Percentiles rank a stretch among this genome's conserved stretches.
phyloP scores from a whole-genome alignment of 1,140 invertebrate species.

The Bombus ignitus region DNA sequence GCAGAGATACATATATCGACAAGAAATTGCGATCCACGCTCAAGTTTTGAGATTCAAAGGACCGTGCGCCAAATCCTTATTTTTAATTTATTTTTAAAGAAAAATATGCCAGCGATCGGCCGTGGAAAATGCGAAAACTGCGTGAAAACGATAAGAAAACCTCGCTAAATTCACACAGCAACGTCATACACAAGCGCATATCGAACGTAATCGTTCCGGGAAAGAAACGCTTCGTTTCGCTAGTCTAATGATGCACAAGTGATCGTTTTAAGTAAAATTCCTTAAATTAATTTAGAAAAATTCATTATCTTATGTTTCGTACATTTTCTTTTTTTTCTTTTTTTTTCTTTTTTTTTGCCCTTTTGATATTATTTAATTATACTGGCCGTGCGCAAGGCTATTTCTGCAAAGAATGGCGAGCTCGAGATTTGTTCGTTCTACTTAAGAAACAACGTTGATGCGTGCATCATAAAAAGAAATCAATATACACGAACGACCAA shows the following conservation, averaged over 20 bases:
- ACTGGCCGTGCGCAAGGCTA: neutral
- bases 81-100: neutral
- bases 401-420: neutral
- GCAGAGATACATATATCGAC: too few relatives aligned
- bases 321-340: neutral
- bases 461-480: neutral
- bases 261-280: neutral
- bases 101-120: neutral
- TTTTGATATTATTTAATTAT: neutral
- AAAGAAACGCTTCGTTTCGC: conserved; percentile 3
- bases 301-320: neutral
- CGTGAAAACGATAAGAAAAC: neutral
- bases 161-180: neutral
- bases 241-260: conserved; percentile 5
- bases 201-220: conserved; percentile 3
- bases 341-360: neutral
- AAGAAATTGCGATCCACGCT: neutral
- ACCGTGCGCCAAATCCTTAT: neutral
- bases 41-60: neutral
- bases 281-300: conserved; percentile 11
- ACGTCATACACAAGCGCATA: neutral
- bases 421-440: conserved; percentile 18
- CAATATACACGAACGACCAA: conserved; percentile 17
- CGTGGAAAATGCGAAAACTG: neutral
- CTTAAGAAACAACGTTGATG: conserved; percentile 33